Base-by-base conservation (phyloP, 2,113 vertebrate species). In the Perca fluviatilis region DNA sequence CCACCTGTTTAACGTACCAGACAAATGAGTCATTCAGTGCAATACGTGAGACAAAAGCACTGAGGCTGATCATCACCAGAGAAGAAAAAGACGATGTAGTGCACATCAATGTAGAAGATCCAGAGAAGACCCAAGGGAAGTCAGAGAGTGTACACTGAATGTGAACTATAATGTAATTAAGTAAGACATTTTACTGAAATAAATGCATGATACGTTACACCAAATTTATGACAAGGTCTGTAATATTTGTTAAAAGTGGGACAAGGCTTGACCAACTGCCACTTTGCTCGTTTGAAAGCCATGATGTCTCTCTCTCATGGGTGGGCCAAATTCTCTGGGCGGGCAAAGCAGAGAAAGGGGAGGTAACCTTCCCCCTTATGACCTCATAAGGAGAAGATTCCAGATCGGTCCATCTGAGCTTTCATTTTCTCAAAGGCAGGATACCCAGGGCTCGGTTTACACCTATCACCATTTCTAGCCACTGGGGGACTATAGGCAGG, bases 1-100 rank as follows among this genome's bases (percentile, higher is more conserved):
- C 72, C 73, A 80, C 81, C 79, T 83, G 75, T 15, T 73, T 14
- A 4, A 75, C 18, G 60, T 8, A 30, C 36, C 62, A 74, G 23
- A 85, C 74, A 79, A 49, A 77, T n/a, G 33, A 46, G 53, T 73
- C 73, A 69, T 87, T 86, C 70, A 83, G 33, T 11, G 61, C 66
- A 57, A 25, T 10, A 62, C 19, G 10, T 40, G 46, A 66, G 63
- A 86, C 74, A 79, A 71, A 60, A 25, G 69, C 9, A 5, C 57
- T 5, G 23, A 70, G 51, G 57, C 54, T 70, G 21, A 62, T 73
- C 56, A 33, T 18, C 14, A 33, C 18, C 3, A 49, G 19, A 49
- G 30, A 73, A 21, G 5, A 33, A 33, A 33, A 33, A 33, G 33
- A 33, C 33, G 5, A 33, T 33, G 33, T 33, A 33, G 33, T 33